These are phyloP conservation scores for Drosophila subsilvestris DNA, from an alignment of 2,888 invertebrate species.

Conservation along the genomic window DNA sequence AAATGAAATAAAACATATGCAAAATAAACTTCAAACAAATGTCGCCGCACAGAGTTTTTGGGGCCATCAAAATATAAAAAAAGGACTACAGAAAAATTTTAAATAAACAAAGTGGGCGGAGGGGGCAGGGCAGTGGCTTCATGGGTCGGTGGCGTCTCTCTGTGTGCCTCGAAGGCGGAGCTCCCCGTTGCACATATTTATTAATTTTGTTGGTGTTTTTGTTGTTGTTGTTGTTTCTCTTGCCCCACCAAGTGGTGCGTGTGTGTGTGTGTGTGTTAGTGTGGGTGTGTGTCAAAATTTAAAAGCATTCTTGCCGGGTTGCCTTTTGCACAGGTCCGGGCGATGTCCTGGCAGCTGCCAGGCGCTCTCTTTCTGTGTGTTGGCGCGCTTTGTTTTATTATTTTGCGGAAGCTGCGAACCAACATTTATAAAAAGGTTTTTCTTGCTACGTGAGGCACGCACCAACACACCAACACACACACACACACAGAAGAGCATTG, in stretches of 20 bases:
- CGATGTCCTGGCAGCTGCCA: constrained; percentile 47
- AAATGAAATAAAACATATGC: constrained; percentile 36
- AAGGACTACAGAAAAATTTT: constrained; percentile 14
- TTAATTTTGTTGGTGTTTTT: constrained; percentile 33
- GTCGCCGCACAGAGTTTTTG: constrained; percentile 29
- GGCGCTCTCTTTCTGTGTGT: background rate
- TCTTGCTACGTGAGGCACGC: constrained; percentile 69
- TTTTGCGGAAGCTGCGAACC: constrained; percentile 67
- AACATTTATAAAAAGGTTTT: constrained; percentile 77
- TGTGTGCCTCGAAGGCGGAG: constrained; percentile 43
- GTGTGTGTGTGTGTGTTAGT: constrained; percentile 21
- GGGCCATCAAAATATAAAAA: constrained; percentile 22
- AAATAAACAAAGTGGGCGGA: constrained; percentile 41
- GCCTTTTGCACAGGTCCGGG: constrained; percentile 28
- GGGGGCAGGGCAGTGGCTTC: constrained; percentile 22
- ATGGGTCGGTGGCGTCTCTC: constrained; percentile 28
- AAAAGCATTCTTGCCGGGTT: constrained; percentile 49
- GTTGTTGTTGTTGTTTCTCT: background rate
- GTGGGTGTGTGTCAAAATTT: constrained; percentile 32
- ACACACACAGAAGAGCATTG: constrained; percentile 7
- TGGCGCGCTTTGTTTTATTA: constrained; percentile 67
- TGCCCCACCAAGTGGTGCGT: constrained; percentile 16
- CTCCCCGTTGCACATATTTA: constrained; percentile 44
- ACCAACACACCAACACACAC: constrained; percentile 26
- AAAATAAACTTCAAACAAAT: constrained; percentile 49